Conservation (phyloP, 2,888 invertebrate genomes). For the Cataglyphis rosenhaueri region DNA sequence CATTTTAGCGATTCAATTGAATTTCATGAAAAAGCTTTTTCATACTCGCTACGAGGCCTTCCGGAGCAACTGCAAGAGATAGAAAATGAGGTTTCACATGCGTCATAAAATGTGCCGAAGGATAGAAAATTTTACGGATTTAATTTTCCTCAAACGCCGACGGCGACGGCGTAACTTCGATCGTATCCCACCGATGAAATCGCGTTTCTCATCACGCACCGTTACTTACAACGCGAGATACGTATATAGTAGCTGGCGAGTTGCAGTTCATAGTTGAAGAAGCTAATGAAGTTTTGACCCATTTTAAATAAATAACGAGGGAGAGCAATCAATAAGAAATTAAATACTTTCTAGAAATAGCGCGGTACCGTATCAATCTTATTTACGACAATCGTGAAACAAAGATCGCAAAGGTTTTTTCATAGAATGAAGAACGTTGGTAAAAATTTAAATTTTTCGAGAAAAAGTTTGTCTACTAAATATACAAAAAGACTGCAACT, state of each 20-base stretch:
- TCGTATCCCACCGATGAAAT: constrained; percentile 10
- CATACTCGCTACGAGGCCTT: background rate
- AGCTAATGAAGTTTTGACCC: constrained; percentile 25
- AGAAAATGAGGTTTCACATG: constrained; percentile 19
- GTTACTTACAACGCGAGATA: constrained; percentile 6
- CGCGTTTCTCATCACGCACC: constrained; percentile 20
- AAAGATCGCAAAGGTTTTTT: background rate
- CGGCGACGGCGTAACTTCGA: background rate
- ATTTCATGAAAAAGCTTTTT: constrained; percentile 21
- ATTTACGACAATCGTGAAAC: background rate
- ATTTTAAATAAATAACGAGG: background rate
- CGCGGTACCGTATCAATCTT: background rate
- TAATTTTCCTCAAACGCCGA: constrained; percentile 4
- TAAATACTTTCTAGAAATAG: background rate
- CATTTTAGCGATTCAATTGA: constrained; percentile 5
- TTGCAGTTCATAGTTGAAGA: background rate
- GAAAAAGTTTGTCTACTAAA: background rate
- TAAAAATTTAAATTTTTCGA: background rate
- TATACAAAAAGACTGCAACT: background rate
- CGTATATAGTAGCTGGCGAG: background rate
- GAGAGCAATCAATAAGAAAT: background rate
- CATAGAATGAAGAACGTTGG: background rate
- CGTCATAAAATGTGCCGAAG: constrained; percentile 1
- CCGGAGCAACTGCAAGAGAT: background rate
- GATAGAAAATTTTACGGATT: constrained; percentile 17